Evolutionary conservation across 2,888 invertebrate species (phyloP).

Genomic region (Clivina fossor): DNA sequence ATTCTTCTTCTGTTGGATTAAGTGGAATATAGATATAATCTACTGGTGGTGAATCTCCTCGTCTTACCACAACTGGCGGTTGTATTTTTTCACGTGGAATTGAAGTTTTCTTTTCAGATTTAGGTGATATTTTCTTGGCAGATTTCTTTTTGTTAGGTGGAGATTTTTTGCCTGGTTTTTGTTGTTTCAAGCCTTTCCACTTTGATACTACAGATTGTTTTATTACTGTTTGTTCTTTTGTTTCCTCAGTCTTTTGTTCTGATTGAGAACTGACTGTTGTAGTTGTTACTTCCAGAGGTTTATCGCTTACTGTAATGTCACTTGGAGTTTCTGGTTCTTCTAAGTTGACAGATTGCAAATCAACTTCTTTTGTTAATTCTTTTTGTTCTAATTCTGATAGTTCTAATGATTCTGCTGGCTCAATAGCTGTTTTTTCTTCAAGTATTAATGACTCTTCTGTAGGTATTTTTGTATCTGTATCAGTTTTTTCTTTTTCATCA

Average conservation of each 20-base stretch:
- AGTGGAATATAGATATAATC: slow-evolving; percentile 25
- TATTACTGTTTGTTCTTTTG: not conserved
- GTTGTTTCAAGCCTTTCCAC: slow-evolving; percentile 5
- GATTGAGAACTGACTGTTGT: no score
- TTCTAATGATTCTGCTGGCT: not conserved
- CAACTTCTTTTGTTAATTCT: not conserved
- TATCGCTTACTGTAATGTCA: no score
- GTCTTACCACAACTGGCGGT: slow-evolving; percentile 4
- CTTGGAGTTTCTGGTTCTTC: no score
- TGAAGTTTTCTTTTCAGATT: slow-evolving; percentile 14
- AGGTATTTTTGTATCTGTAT: not conserved
- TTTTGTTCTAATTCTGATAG: not conserved
- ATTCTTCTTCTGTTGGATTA: slow-evolving; percentile 24
- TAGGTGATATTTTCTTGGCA: slow-evolving; percentile 19
- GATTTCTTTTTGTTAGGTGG: slow-evolving; percentile 11
- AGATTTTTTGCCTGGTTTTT: slow-evolving; percentile 4
- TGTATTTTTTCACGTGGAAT: not conserved
- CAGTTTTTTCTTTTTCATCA: not conserved
- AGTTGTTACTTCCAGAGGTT: not conserved
- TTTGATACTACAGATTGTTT: slow-evolving; percentile 5
- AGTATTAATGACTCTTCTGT: not conserved
- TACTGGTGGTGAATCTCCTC: slow-evolving; percentile 20
- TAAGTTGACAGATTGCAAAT: no score
- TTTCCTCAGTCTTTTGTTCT: no score
- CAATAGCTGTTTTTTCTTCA: not conserved